phyloP scores from a whole-genome alignment of 92 coral and sea anemone genomes.

The Actinernus sp. region DNA sequence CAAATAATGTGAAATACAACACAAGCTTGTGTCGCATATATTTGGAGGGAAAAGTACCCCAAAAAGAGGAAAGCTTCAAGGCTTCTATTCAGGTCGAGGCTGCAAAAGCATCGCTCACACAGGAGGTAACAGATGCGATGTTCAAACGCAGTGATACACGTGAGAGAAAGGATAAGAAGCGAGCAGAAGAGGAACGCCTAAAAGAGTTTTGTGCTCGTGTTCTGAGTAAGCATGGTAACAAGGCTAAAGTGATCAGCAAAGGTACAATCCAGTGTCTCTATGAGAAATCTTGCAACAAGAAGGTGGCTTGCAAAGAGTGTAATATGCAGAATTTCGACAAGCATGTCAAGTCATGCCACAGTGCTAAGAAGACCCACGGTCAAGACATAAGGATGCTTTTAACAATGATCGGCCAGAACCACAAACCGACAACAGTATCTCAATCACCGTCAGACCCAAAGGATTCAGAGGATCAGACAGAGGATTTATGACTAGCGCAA shows the following conservation, averaged over 20 bases:
- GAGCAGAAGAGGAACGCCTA: conserved; percentile 30
- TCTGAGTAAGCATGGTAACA: conserved; percentile 47
- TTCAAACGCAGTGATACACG: conserved; percentile 11
- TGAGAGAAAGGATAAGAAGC: conserved; percentile 3
- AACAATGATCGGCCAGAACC: conserved; percentile 38
- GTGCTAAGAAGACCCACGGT: conserved; percentile 21
- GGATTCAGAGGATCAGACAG: background rate
- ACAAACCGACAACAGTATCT: background rate
- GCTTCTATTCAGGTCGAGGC: conserved; percentile 21
- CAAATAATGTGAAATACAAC: conserved; percentile 13
- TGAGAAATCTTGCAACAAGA: conserved; percentile 40
- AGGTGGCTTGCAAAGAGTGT: conserved; percentile 41
- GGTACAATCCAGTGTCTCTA: conserved; percentile 30
- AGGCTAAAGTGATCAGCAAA: conserved; percentile 47
- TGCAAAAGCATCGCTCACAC: conserved; percentile 26
- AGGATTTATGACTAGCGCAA: conserved; percentile 31
- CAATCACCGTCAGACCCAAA: too few species aligned
- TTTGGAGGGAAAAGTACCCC: conserved; percentile 24
- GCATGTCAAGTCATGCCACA: conserved; percentile 40
- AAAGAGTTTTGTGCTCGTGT: conserved; percentile 26
- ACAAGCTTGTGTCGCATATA: conserved; percentile 29
- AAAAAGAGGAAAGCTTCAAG: conserved; percentile 24
- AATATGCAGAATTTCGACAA: conserved; percentile 60
- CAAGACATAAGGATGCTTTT: conserved; percentile 28
- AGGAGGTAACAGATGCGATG: conserved; percentile 22